Evolutionary conservation across 1,140 invertebrate species (phyloP).

Genomic region (Akabosia matsudoensis): DNA sequence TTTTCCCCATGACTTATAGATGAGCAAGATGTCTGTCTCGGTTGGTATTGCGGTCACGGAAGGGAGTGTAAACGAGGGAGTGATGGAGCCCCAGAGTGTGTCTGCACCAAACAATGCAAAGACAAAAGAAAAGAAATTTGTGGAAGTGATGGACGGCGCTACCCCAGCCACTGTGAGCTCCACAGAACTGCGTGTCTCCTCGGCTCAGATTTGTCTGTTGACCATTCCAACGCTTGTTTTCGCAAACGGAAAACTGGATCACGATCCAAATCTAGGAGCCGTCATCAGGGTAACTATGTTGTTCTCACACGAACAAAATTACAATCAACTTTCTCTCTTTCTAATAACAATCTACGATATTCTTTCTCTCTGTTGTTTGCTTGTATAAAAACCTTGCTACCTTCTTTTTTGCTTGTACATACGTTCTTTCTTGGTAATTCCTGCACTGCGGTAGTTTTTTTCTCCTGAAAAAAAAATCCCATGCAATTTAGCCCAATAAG

Average conservation of each 20-base stretch:
- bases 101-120: conserved; percentile 40
- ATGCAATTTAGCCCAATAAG: no score
- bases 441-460: no score
- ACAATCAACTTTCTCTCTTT: neutral
- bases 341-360: no score
- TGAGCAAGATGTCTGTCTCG: conserved; percentile 28
- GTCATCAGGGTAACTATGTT: conserved; percentile 7
- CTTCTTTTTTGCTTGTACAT: no score
- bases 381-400: no score
- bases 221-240: conserved; percentile 31
- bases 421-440: no score
- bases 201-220: conserved; percentile 29
- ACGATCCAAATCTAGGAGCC: neutral
- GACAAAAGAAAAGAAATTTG: conserved; percentile 26
- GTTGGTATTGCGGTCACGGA: conserved; percentile 44
- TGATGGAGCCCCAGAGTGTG: conserved; percentile 41
- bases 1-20: neutral
- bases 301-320: neutral
- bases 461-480: no score
- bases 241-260: conserved; percentile 4
- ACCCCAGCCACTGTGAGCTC: conserved; percentile 72
- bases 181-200: conserved; percentile 65
- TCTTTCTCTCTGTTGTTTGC: no score
- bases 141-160: conserved; percentile 49
- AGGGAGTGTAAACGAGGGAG: conserved; percentile 39